Percentiles rank a stretch among this genome's conserved stretches.
Conservation (phyloP, 1,140 invertebrate genomes). For the Sarcophaga peregrina region DNA sequence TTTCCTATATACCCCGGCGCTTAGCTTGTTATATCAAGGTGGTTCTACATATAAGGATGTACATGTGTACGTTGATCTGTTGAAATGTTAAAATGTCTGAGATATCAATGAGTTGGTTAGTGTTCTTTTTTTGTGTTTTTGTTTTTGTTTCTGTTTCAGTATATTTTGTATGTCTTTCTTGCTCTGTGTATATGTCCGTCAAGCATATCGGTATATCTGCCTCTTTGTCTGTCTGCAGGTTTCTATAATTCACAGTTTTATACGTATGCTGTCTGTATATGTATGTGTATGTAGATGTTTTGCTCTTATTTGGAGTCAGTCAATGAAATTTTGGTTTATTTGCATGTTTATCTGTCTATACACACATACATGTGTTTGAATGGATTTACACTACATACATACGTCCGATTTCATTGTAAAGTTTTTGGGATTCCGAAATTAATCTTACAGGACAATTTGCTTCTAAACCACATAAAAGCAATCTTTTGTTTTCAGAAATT, state of each 20-base stretch:
- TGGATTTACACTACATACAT: too few species aligned
- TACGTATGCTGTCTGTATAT: not conserved
- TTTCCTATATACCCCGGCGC: too few species aligned
- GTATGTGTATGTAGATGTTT: not conserved
- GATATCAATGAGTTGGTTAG: not conserved
- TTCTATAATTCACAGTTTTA: not conserved
- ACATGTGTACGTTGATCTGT: not conserved
- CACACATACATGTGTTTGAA: too few species aligned
- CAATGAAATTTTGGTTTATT: conserved; percentile 19
- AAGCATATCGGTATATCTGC: too few species aligned
- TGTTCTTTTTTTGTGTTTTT: not conserved
- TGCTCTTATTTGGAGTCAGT: not conserved
- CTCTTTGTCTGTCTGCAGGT: not conserved
- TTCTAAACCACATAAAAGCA: conserved; percentile 38
- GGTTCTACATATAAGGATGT: too few species aligned
- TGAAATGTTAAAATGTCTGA: not conserved
- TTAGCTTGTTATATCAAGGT: too few species aligned
- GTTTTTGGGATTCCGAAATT: conserved; percentile 31
- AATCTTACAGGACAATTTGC: conserved; percentile 36
- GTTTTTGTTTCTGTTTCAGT: not conserved
- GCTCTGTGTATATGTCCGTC: too few species aligned
- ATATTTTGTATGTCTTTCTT: not conserved
- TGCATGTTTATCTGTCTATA: not conserved
- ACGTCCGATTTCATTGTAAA: not conserved
- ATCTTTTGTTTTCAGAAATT: conserved; percentile 15